Evolutionary conservation across 2,797 vertebrate genomes (phyloP).

Genomic region (Microtus californicus): DNA sequence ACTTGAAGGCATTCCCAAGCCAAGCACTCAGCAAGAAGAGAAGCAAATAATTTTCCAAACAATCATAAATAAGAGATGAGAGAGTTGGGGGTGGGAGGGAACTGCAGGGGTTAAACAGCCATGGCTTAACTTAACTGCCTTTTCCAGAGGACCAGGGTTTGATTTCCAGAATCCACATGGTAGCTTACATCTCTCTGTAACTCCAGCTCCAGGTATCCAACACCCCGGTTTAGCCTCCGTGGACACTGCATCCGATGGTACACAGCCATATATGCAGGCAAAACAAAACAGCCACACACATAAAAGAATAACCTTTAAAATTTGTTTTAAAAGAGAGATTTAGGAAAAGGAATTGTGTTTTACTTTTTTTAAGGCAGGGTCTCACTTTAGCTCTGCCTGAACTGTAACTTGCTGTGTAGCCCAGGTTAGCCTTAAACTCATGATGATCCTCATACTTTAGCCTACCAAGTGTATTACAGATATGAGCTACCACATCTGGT

Average conservation of each 20-base stretch:
- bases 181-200: neutral
- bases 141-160: neutral
- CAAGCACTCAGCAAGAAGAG: neutral
- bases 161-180: neutral
- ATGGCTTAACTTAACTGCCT: neutral
- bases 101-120: neutral
- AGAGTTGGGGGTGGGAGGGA: neutral
- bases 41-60: constrained; percentile 11
- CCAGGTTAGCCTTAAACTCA: neutral
- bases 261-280: neutral
- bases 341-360: constrained; percentile 1
- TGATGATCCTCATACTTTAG: neutral
- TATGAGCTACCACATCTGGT: neutral
- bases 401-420: neutral
- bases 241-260: neutral
- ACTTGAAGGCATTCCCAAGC: constrained; percentile 44
- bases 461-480: neutral
- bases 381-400: neutral
- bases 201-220: neutral
- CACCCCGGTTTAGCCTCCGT: neutral
- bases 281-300: neutral
- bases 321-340: neutral
- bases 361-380: neutral
- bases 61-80: neutral
- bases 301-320: neutral